phyloP scores from a whole-genome alignment of 2,113 vertebrate genomes.

The Siniperca knerii region DNA sequence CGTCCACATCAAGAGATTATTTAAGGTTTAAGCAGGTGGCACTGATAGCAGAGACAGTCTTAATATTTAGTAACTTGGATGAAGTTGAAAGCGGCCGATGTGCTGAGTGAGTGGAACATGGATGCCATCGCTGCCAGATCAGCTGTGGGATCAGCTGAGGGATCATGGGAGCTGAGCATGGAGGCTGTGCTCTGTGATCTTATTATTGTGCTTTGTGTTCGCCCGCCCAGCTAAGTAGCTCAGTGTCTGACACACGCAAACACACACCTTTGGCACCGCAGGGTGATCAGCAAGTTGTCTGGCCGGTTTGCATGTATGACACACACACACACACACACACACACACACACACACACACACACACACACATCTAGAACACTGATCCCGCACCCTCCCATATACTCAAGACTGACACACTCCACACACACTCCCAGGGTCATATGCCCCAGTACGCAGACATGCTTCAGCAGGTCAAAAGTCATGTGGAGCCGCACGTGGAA shows the following conservation, averaged over 20 bases:
- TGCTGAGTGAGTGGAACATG: conserved; percentile 66
- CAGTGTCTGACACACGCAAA: conserved; percentile 37
- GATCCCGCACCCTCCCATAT: conserved; percentile 1
- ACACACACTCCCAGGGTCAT: conserved; percentile 53
- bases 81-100: conserved; percentile 57
- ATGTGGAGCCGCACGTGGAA: conserved; percentile 20
- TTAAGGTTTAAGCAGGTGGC: conserved; percentile 38
- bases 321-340: conserved; percentile 35
- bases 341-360: conserved; percentile 29
- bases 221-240: conserved; percentile 23
- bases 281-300: conserved; percentile 57
- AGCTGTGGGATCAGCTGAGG: conserved; percentile 75
- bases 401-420: conserved; percentile 62
- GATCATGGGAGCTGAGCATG: conserved; percentile 63
- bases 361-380: conserved; percentile 12
- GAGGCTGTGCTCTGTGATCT: conserved; percentile 62
- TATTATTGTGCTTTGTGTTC: conserved; percentile 66
- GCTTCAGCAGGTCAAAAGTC: conserved; percentile 60
- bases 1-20: conserved; percentile 14
- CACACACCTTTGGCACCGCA: conserved; percentile 35
- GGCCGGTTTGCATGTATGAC: conserved; percentile 54
- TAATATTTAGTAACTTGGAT: conserved; percentile 50
- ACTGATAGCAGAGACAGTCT: conserved; percentile 7
- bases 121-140: conserved; percentile 50
- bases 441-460: conserved; percentile 34